Percentiles rank a stretch among this genome's conserved stretches.
Conservation (phyloP, 2,113 vertebrate genomes). For the Sitta europaea region DNA sequence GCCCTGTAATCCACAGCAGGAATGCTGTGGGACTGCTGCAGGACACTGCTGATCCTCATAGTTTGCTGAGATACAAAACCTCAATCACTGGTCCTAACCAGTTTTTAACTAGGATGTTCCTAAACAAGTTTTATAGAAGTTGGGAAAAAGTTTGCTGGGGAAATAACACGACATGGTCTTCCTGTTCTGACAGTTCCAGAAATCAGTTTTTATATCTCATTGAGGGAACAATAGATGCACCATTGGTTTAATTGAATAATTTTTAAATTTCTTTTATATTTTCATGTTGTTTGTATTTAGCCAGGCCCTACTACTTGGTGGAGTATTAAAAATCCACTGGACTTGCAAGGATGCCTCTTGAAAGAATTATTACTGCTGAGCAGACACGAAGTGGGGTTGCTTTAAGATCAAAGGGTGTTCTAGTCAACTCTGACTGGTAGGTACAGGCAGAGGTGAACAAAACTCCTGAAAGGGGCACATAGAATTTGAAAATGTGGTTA, state of each 20-base stretch:
- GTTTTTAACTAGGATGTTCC: background rate
- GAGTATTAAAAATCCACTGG: background rate
- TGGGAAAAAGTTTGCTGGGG: background rate
- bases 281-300: background rate
- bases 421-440: background rate
- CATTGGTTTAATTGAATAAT: background rate
- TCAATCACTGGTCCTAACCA: background rate
- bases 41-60: background rate
- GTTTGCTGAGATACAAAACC: background rate
- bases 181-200: background rate
- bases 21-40: background rate
- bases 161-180: background rate
- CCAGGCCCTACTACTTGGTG: background rate
- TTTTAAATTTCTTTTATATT: background rate
- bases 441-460: background rate
- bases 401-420: background rate
- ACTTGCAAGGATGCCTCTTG: background rate
- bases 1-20: background rate
- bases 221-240: background rate
- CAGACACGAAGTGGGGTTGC: background rate
- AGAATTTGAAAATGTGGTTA: background rate
- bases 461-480: background rate
- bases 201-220: background rate
- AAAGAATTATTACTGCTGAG: background rate
- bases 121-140: background rate